phyloP scores from a whole-genome alignment of 1,140 invertebrate genomes.

The Panonychus citri region DNA sequence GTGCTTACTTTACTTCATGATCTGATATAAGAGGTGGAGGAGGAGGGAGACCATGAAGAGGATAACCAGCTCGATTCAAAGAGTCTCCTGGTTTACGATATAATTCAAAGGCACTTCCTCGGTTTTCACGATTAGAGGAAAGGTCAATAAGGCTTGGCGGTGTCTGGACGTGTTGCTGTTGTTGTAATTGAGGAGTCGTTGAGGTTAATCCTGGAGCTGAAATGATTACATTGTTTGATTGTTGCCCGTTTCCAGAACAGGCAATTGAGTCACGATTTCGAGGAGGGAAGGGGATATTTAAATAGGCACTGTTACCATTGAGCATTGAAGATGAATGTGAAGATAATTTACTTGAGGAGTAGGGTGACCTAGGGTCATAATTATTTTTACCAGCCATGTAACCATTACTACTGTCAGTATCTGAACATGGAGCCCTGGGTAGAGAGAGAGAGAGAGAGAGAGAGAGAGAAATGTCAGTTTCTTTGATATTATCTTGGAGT shows the following conservation, averaged over 20 bases:
- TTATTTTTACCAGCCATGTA: conserved; percentile 5
- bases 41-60: conserved; percentile 13
- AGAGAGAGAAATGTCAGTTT: not conserved
- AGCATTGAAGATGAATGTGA: conserved; percentile 1
- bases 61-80: conserved; percentile 14
- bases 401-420: not conserved
- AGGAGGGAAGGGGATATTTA: conserved; percentile 14
- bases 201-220: not conserved
- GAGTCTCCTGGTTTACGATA: conserved; percentile 53
- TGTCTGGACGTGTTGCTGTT: not conserved
- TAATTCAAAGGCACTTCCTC: conserved; percentile 80
- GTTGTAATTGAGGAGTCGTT: not conserved
- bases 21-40: conserved; percentile 5
- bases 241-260: conserved; percentile 6
- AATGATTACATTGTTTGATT: not conserved
- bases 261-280: conserved; percentile 1
- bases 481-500: no score
- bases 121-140: conserved; percentile 52
- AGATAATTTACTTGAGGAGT: not conserved
- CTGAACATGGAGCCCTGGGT: not conserved
- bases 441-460: not conserved
- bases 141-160: conserved; percentile 35
- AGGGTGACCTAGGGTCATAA: conserved; percentile 7
- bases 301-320: conserved; percentile 13
- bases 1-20: not conserved